These are phyloP conservation scores for Melospiza georgiana DNA, from an alignment of 2,113 vertebrate species.

Conservation along the genomic window DNA sequence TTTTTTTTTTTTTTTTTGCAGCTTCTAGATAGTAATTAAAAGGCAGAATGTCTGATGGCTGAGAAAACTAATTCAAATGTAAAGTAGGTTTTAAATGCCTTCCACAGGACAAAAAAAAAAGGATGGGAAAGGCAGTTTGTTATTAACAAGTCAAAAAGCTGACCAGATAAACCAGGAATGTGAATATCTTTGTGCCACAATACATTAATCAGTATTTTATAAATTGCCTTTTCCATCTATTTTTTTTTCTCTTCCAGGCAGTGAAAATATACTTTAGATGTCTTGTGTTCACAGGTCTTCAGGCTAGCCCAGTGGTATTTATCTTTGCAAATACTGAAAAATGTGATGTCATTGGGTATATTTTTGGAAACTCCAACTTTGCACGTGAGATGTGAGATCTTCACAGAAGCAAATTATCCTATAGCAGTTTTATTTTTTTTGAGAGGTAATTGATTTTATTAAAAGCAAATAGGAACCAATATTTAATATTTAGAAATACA, in stretches of 20 bases:
- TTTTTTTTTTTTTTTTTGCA: not conserved
- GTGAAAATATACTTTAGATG: not conserved
- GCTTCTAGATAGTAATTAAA: constrained; percentile 13
- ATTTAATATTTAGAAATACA: not conserved
- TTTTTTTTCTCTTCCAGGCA: not conserved
- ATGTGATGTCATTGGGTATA: not conserved
- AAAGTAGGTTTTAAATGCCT: constrained; percentile 29
- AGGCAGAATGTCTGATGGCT: not conserved
- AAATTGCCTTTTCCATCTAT: not conserved
- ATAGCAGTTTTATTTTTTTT: not conserved
- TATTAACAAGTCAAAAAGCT: not conserved
- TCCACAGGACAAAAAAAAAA: not conserved
- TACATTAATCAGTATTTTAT: not conserved
- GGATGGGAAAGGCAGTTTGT: not conserved
- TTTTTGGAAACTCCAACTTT: not conserved
- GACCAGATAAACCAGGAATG: not conserved
- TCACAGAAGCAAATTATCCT: not conserved
- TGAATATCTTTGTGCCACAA: not conserved
- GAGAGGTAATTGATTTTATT: not conserved
- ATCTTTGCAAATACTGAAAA: not conserved
- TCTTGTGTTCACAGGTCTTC: not conserved
- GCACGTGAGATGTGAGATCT: not conserved
- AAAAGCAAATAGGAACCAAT: not conserved
- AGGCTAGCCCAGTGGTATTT: not conserved
- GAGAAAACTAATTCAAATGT: constrained; percentile 18